phyloP scores from a whole-genome alignment of 2,888 invertebrate genomes.

The Strigamia maritima region DNA sequence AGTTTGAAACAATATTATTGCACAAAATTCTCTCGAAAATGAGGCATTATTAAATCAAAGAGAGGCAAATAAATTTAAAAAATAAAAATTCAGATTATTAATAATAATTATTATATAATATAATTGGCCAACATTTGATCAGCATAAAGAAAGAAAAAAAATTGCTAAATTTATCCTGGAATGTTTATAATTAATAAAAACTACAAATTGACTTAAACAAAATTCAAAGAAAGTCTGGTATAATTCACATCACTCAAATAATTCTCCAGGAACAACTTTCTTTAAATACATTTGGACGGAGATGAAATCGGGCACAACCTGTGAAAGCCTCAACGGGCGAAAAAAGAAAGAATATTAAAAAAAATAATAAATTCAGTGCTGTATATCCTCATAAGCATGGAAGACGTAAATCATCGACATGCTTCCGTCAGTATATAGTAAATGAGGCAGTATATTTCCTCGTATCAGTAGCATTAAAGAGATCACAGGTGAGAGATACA shows the following conservation, averaged over 20 bases:
- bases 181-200: neutral
- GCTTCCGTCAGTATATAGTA: neutral
- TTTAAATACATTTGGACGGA: slow-evolving; percentile 2
- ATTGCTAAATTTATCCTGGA: neutral
- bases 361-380: neutral
- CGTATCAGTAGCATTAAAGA: neutral
- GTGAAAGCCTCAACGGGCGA: neutral
- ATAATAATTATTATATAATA: neutral
- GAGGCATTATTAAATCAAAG: neutral
- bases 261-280: neutral
- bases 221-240: slow-evolving; percentile 1
- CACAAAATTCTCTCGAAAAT: slow-evolving; percentile 16
- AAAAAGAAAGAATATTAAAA: neutral
- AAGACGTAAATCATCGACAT: neutral
- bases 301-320: slow-evolving; percentile 13
- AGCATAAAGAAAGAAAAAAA: neutral
- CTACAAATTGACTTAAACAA: neutral
- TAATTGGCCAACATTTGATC: neutral
- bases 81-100: slow-evolving; percentile 18
- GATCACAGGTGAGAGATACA: neutral
- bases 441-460: slow-evolving; percentile 11
- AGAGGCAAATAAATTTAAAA: slow-evolving; percentile 17
- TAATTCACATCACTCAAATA: neutral
- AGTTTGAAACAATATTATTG: neutral
- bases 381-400: neutral